Evolutionary conservation across 2,113 vertebrate species (phyloP), one percentile per base, ranked within the genome.

Genomic region (Cichladusa arquata): DNA sequence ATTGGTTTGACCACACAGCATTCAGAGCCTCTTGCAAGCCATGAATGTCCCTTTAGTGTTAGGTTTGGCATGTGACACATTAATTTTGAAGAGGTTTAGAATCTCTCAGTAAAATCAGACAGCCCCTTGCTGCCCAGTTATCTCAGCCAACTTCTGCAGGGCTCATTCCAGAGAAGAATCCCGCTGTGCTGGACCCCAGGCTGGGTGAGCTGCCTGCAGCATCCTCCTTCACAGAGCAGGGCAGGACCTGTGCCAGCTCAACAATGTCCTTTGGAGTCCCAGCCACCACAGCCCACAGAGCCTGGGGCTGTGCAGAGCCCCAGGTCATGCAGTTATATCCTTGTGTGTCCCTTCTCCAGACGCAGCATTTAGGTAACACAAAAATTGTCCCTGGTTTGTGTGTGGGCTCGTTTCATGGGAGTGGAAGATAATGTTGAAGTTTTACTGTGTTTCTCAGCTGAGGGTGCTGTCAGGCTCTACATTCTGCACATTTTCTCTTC

Each of bases 381-480:
- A 36, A 78, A 67, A 44, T 38, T 56, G 23, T 34, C 53, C 33
- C 36, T 34, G 11, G 9, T 79, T 94, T 51, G 14, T 19, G 4
- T 29, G 11, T 24, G 47, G 48, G 48, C 19, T 85, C 0, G 0
- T 47, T n/a, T 19, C 4, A 12, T 20, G 28, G 17, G 10, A 47
- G 62, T 11, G 13, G 56, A 81, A 77, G 19, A 6, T 51, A 8
- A 47, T 11, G 5, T 25, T 1, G 7, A 17, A 66, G 9, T 53
- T 23, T 64, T 62, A 38, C 8, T 72, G 1, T 14, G n/a, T 79
- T 93, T 81, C 60, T 91, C 17, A 80, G 64, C 19, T 74, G 38
- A 70, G 14, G 29, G 8, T 71, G 26, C 36, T 42, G 23, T 40
- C 42, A 40, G 29, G 50, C 10, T 1, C 33, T 58, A 33, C 6